phyloP scores from a whole-genome alignment of 2,113 vertebrate species.

The Tupaia tana region DNA sequence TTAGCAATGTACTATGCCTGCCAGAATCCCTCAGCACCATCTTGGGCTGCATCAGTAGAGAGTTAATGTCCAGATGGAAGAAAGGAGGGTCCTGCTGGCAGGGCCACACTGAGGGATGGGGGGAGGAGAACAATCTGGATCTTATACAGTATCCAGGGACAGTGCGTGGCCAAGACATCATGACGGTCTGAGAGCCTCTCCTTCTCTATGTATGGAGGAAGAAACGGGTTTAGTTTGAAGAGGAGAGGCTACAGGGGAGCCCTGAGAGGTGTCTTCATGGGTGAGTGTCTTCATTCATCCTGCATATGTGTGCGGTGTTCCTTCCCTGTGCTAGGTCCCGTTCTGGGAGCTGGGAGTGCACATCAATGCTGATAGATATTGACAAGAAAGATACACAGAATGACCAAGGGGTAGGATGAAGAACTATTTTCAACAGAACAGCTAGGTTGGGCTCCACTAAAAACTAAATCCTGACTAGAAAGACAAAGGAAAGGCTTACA shows the following conservation, averaged over 20 bases:
- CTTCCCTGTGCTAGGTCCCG: not conserved
- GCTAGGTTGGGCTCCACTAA: not conserved
- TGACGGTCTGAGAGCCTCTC: not conserved
- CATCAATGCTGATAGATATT: not conserved
- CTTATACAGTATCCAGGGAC: not conserved
- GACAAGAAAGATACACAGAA: not conserved
- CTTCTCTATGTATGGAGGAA: not conserved
- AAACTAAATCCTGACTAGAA: not conserved
- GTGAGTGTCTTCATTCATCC: not conserved
- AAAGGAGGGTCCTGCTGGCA: not conserved
- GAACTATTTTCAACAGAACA: not conserved
- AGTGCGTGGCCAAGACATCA: not conserved
- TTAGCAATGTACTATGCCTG: not conserved
- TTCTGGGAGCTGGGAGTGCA: not conserved
- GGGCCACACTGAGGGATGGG: not conserved
- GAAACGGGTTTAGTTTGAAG: not conserved
- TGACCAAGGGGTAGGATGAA: not conserved
- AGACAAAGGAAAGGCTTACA: not conserved
- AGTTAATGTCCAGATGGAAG: not conserved
- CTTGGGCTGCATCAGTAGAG: not conserved
- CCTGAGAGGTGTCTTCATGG: not conserved
- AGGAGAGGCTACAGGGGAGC: not conserved
- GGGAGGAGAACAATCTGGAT: not conserved
- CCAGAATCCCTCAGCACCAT: not conserved
- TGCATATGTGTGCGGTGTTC: too few relatives aligned